Conservation (phyloP, 1,140 invertebrate genomes). For the Anthonomus grandis region DNA sequence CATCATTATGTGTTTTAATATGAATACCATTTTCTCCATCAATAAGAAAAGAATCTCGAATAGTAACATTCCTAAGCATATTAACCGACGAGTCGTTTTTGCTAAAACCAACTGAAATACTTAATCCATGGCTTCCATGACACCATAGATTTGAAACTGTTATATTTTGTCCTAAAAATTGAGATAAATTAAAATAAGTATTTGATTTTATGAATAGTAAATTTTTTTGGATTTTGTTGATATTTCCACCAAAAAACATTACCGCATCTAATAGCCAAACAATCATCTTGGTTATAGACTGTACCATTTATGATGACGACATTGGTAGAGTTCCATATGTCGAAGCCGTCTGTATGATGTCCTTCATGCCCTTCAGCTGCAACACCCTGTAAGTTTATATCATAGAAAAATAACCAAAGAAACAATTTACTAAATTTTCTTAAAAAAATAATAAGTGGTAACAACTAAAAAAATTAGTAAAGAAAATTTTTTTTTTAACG, state of each 20-base stretch:
- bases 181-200: neutral
- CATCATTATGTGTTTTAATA: slow-evolving; percentile 15
- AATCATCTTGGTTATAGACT: slow-evolving; percentile 16
- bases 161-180: slow-evolving; percentile 6
- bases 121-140: slow-evolving; percentile 7
- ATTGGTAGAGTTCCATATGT: slow-evolving; percentile 13
- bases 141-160: neutral
- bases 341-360: slow-evolving; percentile 9
- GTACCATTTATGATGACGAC: neutral
- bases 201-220: neutral
- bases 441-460: too few relatives aligned
- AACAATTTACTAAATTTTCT: too few relatives aligned
- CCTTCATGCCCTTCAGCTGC: slow-evolving; percentile 10
- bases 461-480: too few relatives aligned
- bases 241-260: too few relatives aligned
- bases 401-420: too few relatives aligned
- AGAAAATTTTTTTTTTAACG: too few relatives aligned
- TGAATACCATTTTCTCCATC: neutral
- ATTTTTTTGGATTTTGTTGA: too few relatives aligned
- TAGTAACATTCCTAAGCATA: slow-evolving; percentile 2
- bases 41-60: neutral
- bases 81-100: neutral
- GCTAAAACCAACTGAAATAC: slow-evolving; percentile 16
- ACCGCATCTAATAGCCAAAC: slow-evolving; percentile 13
- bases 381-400: slow-evolving; percentile 6